Base-by-base conservation (phyloP, 2,888 invertebrate genomes). In the Sthenelais limicola region DNA sequence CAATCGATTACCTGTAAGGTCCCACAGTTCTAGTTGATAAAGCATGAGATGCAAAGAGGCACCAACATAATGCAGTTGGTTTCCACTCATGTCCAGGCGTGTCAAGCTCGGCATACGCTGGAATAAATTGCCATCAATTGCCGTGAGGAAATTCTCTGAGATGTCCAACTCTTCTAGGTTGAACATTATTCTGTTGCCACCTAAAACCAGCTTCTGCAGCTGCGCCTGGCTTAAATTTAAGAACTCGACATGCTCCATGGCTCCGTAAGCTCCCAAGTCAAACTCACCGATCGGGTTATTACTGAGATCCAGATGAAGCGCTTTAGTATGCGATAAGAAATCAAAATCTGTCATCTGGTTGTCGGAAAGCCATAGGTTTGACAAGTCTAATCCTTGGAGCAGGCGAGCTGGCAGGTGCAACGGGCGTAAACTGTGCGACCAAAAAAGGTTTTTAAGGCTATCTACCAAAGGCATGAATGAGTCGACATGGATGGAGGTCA, bases 111-210 rank as follows among this genome's bases (percentile, higher is more conserved):
- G 47, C 67, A 67, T 67, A 32, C 67, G 3, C 67, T 48, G 47
- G 67, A 67, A 67, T 21, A 67, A n/a, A 3, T 35, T 67, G 24
- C 47, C 67, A 15, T 48, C 48, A 9, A 67, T 48, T 7, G 1
- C n/a, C 1, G 38, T 1, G 28, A 67, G 67, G 48, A 48, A 48
- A 30, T 67, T 67, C 3, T 67, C 67, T 2, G 67, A 67, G 9
- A 67, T 26, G 21, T 67, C 67, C 47, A 67, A 30, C 48, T 67
- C 67, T 28, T 67, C 30, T 4, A 67, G 48, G n/a, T 67, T 67
- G 30, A 43, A 43, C 47, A 43, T 30, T 3, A 67, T 67, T n/a
- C 47, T 26, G 7, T 32, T 32, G 18, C 67, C 67, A 12, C 67
- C 48, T 2, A 48, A 32, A 1, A 26, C 1, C 18, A 67, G 5